A percentile compares a stretch with the other conserved stretches of the same genome.
phyloP scores from a whole-genome alignment of 92 coral and sea anemone species.

The Siderastrea siderea region DNA sequence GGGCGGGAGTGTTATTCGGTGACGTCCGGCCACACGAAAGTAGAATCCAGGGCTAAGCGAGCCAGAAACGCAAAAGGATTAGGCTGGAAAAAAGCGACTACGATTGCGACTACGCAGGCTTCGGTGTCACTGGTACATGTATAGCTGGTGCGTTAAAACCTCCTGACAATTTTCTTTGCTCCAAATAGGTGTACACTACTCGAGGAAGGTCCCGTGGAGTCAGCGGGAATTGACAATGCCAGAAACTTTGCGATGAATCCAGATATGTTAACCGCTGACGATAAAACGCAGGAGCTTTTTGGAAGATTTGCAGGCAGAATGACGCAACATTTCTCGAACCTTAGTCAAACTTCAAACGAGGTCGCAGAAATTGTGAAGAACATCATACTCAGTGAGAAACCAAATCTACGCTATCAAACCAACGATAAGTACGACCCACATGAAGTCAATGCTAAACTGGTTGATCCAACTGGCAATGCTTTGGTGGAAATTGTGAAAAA shows the following conservation, averaged over 20 bases:
- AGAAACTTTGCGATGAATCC: neutral
- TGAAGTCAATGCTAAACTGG: constrained; percentile 55
- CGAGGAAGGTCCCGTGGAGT: constrained; percentile 82
- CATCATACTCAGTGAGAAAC: constrained; percentile 69
- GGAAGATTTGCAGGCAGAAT: neutral
- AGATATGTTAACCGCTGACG: constrained; percentile 15
- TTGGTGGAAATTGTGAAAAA: constrained; percentile 20
- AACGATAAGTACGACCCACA: constrained; percentile 43
- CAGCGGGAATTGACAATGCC: constrained; percentile 15
- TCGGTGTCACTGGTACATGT: no score
- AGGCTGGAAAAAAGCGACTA: no score
- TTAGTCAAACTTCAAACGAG: constrained; percentile 4
- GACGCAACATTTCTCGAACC: neutral
- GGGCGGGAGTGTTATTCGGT: no score
- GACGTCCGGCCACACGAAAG: no score
- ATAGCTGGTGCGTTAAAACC: no score
- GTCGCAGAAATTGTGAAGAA: constrained; percentile 75
- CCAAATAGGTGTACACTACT: constrained; percentile 44
- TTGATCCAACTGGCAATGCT: constrained; percentile 57
- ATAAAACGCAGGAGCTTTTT: constrained; percentile 17
- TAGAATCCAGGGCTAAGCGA: no score
- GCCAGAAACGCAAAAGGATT: no score
- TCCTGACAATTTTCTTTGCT: neutral
- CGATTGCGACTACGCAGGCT: no score
- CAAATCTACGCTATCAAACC: constrained; percentile 76